These are phyloP conservation scores for Nematolebias whitei DNA, from an alignment of 2,113 vertebrate species.

Conservation along the genomic window DNA sequence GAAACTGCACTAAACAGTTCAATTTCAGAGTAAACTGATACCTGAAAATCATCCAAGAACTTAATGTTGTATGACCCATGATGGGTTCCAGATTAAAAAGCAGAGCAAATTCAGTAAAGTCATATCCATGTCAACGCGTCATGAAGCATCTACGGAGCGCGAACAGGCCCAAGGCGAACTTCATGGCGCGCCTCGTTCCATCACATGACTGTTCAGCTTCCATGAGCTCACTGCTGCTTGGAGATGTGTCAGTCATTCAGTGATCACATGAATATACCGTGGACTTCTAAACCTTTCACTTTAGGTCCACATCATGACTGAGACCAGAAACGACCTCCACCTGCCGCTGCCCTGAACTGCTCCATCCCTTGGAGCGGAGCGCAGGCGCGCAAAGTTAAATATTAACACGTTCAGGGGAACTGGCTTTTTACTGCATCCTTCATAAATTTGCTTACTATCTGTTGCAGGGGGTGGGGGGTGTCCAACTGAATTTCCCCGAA, in stretches of 20 bases:
- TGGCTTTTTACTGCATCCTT: not conserved
- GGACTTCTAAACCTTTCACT: not conserved
- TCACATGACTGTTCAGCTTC: constrained; percentile 44
- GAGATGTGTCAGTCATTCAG: constrained; percentile 7
- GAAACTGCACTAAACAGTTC: no score
- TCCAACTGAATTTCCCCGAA: no score
- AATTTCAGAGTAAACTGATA: no score
- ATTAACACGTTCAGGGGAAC: not conserved
- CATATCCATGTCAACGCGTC: not conserved
- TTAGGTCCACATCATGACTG: not conserved
- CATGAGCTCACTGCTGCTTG: not conserved
- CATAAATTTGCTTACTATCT: constrained; percentile 14
- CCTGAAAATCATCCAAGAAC: no score
- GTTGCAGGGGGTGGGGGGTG: no score
- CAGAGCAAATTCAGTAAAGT: no score
- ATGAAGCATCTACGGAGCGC: not conserved
- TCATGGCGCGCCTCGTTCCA: constrained; percentile 16
- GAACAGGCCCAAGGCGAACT: constrained; percentile 39
- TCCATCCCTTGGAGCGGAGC: not conserved
- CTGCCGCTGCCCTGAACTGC: constrained; percentile 12
- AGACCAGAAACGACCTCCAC: not conserved
- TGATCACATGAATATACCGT: not conserved
- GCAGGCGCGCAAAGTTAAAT: not conserved
- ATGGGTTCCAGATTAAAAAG: no score
- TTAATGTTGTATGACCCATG: no score